These are phyloP conservation scores for Ganaspis brasiliensis DNA, from an alignment of 2,888 invertebrate genomes.

Conservation along the genomic window DNA sequence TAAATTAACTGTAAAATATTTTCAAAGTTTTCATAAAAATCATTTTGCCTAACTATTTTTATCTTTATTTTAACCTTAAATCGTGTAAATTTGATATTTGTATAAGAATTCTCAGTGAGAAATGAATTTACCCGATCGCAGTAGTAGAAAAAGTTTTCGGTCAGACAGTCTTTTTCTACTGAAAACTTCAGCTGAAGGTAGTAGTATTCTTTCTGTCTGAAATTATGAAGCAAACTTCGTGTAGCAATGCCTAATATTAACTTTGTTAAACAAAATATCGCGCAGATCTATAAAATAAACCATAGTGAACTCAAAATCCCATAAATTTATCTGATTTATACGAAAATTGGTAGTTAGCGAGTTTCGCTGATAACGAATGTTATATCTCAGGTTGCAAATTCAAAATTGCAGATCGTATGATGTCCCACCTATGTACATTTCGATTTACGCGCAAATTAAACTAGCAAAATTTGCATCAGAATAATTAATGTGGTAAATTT, in stretches of 20 bases:
- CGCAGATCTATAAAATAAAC: neutral
- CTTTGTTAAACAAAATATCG: neutral
- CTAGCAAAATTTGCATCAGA: neutral
- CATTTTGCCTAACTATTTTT: neutral
- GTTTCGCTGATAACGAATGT: slow-evolving; percentile 12
- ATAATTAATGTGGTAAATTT: no score
- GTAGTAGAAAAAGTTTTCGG: neutral
- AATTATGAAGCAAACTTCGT: no score
- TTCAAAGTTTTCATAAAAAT: no score
- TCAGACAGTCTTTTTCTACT: neutral
- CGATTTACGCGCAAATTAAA: neutral
- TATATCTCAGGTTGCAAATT: neutral
- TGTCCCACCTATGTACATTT: neutral
- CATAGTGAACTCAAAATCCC: neutral
- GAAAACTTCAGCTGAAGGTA: neutral
- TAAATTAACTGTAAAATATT: no score
- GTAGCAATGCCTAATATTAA: no score
- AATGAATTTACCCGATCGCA: neutral
- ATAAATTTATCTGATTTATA: slow-evolving; percentile 15
- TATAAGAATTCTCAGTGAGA: neutral
- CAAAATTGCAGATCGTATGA: neutral
- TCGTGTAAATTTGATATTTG: neutral
- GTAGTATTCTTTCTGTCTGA: neutral
- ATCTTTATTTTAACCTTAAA: neutral
- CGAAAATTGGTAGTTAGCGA: neutral